Conservation (phyloP, 2,888 invertebrate genomes). For the Ganaspis brasiliensis region DNA sequence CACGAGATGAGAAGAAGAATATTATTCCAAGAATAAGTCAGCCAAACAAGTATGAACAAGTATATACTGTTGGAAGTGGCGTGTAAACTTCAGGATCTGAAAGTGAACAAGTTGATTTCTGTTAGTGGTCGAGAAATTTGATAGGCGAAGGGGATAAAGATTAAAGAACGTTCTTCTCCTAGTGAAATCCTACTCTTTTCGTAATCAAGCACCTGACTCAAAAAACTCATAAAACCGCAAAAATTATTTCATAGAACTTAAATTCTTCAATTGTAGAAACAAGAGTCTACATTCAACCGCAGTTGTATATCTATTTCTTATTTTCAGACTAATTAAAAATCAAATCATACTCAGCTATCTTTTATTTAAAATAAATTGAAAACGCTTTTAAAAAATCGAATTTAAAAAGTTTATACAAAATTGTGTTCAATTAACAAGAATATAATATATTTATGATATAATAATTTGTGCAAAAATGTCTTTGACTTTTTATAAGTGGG, state of each 20-base stretch:
- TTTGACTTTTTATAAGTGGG: no score
- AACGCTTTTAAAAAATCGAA: no score
- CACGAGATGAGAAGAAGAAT: conserved; percentile 30
- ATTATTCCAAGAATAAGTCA: conserved; percentile 21
- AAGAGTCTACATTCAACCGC: background rate
- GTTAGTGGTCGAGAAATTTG: conserved; percentile 44
- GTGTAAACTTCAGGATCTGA: conserved; percentile 52
- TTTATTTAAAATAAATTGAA: no score
- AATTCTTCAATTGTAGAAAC: background rate
- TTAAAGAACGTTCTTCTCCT: conserved; percentile 32
- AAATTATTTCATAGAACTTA: background rate
- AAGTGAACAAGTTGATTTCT: conserved; percentile 44
- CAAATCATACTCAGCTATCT: no score
- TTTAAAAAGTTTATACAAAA: no score
- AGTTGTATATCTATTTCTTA: no score
- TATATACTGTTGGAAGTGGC: conserved; percentile 18
- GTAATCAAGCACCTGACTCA: conserved; percentile 21
- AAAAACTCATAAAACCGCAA: conserved; percentile 32
- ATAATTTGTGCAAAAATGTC: no score
- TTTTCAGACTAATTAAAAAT: no score
- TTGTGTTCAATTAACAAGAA: no score
- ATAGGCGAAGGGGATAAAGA: conserved; percentile 41
- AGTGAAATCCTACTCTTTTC: conserved; percentile 35
- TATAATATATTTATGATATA: no score
- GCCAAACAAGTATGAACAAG: background rate